Conservation (phyloP, 35 echinoderm and acorn worm genomes). For the Apostichopus californicus region DNA sequence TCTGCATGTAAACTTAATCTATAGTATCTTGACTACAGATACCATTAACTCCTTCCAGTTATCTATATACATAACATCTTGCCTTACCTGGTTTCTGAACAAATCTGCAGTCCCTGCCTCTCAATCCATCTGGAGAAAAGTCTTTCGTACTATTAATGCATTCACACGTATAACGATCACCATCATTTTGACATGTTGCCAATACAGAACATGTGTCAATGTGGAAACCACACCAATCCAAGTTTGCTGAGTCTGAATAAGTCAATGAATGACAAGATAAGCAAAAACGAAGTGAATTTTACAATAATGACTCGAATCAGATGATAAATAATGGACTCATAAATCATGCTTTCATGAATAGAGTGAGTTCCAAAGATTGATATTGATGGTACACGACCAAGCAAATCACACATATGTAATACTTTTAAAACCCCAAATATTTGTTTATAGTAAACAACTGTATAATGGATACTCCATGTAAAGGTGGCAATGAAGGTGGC, state of each 20-base stretch:
- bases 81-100: no score
- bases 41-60: background rate
- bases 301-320: no score
- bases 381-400: background rate
- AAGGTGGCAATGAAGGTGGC: no score
- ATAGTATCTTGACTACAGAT: background rate
- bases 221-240: background rate
- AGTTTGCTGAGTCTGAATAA: background rate
- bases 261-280: no score
- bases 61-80: no score
- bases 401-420: no score
- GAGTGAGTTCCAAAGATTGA: background rate
- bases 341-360: background rate
- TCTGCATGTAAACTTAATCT: background rate
- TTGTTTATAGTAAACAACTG: no score
- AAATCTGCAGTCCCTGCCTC: background rate
- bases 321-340: background rate
- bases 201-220: constrained; percentile 18
- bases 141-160: background rate
- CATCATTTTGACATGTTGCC: background rate
- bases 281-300: no score
- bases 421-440: no score
- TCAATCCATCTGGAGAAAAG: background rate
- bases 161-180: background rate
- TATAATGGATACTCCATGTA: no score